These are phyloP conservation scores for Artibeus lituratus DNA, from an alignment of 2,797 vertebrate species.

Conservation along the genomic window DNA sequence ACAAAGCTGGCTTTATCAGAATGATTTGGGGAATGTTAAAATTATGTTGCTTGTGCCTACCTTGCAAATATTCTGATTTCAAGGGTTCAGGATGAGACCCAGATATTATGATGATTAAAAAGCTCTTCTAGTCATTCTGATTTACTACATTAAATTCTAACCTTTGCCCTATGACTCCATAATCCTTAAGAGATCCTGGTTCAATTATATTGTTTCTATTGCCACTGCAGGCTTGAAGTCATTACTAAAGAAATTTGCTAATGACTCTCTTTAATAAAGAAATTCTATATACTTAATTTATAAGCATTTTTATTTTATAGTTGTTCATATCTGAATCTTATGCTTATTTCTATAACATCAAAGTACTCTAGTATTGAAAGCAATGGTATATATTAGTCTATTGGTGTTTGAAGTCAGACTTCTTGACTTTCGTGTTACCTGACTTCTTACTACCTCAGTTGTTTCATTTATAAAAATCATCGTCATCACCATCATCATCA, in stretches of 20 bases:
- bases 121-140: not conserved
- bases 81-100: not conserved
- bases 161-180: not conserved
- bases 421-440: not conserved
- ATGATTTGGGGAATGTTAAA: not conserved
- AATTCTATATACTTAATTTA: not conserved
- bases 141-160: not conserved
- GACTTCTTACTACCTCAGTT: not conserved
- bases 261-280: not conserved
- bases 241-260: not conserved
- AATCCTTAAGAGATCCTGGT: not conserved
- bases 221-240: not conserved
- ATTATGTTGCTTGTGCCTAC: not conserved
- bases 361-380: not conserved
- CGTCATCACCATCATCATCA: not conserved
- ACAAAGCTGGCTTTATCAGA: not conserved
- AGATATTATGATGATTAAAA: not conserved
- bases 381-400: not conserved
- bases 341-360: not conserved
- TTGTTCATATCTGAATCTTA: not conserved
- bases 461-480: not conserved
- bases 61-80: not conserved
- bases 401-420: not conserved
- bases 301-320: not conserved
- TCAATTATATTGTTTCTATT: not conserved